Base-by-base conservation (phyloP, 2,113 vertebrate species). In the Ictidomys tridecemlineatus region DNA sequence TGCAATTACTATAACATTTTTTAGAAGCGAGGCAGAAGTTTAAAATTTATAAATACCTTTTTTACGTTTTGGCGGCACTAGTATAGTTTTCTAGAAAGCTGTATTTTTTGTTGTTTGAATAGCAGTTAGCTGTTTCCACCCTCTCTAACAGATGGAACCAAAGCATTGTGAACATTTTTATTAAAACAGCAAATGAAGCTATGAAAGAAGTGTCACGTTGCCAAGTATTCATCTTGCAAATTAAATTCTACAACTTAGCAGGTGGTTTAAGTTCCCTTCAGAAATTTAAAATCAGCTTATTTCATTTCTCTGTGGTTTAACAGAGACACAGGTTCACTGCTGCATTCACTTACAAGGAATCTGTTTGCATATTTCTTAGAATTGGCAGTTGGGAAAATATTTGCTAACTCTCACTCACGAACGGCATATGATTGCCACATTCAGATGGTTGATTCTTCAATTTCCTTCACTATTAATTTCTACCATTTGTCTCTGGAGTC, bases 131-230 rank as follows among this genome's bases (percentile, higher is more conserved):
- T 98, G 97, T 97, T 97, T 98, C 98, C 98, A 77, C 94, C 97
- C 96, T 98, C 98, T 98, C 94, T 98, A 99, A 98, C 98, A 99
- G 98, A 99, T 98, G 98, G 98, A 98, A 98, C 97, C 89, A 93
- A 97, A 97, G 97, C 97, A 97, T 98, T 98, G 97, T 98, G 98
- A 98, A 98, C 98, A 98, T 98, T 98, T 98, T 98, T 98, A 98
- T 98, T 98, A 99, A 98, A 99, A 98, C 98, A 98, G 98, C 98
- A 98, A 98, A 98, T 98, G 98, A 98, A 98, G 98, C 97, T 97
- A 97, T 98, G 98, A 97, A 87, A 98, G 98, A 98, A 98, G 98
- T 98, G 98, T 98, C 98, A 98, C 98, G 98, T 98, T 99, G 98
- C 22, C 7, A 98, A 98, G 98, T 98, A 98, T 98, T 98, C 98